phyloP scores from a whole-genome alignment of 2,797 vertebrate species.

The Simalia tracyae region DNA sequence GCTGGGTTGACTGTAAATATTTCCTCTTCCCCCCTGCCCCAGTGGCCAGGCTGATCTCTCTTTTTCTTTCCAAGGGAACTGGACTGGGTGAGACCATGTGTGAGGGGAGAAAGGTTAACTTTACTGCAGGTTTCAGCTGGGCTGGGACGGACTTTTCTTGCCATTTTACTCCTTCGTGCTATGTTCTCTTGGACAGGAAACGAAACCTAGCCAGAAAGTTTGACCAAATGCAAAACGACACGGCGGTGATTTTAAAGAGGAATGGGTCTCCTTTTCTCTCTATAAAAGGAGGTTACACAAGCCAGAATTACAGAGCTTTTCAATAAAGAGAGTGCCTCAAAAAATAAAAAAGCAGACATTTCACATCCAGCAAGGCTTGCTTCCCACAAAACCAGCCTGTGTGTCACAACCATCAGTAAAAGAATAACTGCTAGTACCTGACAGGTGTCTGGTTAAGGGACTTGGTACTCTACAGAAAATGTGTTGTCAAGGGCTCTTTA shows the following conservation, averaged over 20 bases:
- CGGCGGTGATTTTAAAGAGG: not conserved
- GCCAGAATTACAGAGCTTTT: not conserved
- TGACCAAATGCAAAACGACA: not conserved
- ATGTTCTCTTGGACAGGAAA: not conserved
- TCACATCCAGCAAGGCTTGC: not conserved
- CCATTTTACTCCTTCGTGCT: not conserved
- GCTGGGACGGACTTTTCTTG: not conserved
- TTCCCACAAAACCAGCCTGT: not conserved
- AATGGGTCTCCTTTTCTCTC: not conserved
- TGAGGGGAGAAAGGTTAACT: not conserved
- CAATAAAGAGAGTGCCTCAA: not conserved
- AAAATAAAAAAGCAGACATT: not conserved
- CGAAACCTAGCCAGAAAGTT: not conserved
- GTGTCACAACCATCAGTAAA: not conserved
- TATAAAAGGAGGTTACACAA: not conserved
- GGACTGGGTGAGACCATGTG: not conserved
- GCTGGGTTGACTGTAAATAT: not conserved
- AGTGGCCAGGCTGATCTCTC: not conserved
- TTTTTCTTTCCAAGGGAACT: not conserved
- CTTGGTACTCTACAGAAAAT: not conserved
- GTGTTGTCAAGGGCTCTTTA: not conserved
- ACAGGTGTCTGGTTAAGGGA: not conserved
- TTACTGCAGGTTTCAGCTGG: not conserved
- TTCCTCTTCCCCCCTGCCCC: not conserved
- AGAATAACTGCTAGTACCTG: not conserved